Base-by-base conservation (phyloP, 2,113 vertebrate species). In the Ascaphus truei region DNA sequence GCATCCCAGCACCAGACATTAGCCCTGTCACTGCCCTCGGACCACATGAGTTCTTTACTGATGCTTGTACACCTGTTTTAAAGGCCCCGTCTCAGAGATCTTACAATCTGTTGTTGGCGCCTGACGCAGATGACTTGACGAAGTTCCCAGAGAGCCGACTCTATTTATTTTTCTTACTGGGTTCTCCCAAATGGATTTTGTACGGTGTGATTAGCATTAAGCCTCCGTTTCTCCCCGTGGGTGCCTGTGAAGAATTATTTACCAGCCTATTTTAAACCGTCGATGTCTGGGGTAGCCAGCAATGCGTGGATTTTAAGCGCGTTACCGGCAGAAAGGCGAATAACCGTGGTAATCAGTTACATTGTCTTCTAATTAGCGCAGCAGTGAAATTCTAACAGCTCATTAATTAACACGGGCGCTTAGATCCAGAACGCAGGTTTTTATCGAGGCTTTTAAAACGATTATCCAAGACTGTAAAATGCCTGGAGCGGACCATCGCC, bases 331-430 rank as follows among this genome's bases (percentile, higher is more conserved):
- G 29, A 22, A 47, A 68, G 20, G 30, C 65, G 6, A 48, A 36
- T 47, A 58, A 18, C 41, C 34, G 37, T 56, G 23, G 27, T 58
- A 58, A 68, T 68, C 20, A 13, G 39, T 36, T 47, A 57, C 37
- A 29, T 58, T 47, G 58, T 68, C 65, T 68, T 22, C 34, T 53
- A 65, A 65, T 65, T 52, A 65, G 62, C 29, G 25, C 45, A n/a
- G 20, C 41, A 58, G 15, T 68, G 25, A 58, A 34, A 47, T 68
- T 56, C n/a, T 45, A 45, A 67, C 16, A 25, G 26, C 23, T 16
- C 64, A 34, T 47, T 33, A 47, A 68, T 68, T 57, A 68, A 56
- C 58, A 58, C 34, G 29, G 20, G 18, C 12, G 57, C 58, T 58
- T 58, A 53, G 47, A 36, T 47, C 39, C 51, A 34, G n/a, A n/a